Conservation (phyloP, 2,888 invertebrate genomes). For the Quadroppia sp. region DNA sequence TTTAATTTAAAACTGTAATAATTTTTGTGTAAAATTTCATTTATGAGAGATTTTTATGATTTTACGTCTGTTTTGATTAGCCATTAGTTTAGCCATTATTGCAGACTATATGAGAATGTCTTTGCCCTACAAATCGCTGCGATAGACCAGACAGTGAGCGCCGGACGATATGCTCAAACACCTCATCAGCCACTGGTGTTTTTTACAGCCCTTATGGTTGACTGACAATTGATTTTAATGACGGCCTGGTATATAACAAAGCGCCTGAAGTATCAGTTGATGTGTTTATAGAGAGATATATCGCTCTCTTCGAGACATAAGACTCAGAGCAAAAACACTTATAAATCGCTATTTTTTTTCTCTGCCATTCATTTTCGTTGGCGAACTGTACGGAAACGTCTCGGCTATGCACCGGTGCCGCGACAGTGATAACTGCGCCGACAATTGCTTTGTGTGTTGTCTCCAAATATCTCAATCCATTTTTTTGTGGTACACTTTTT, state of each 20-base stretch:
- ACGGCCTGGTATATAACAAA: neutral
- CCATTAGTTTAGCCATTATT: too few species aligned
- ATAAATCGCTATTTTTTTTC: neutral
- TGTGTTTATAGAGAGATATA: conserved; percentile 3
- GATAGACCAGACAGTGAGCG: too few species aligned
- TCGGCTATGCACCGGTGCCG: neutral
- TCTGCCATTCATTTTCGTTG: neutral
- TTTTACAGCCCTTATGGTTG: neutral
- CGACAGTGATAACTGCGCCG: neutral
- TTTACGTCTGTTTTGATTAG: too few species aligned
- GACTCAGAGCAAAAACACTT: neutral
- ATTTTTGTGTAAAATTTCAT: too few species aligned
- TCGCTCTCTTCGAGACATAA: neutral
- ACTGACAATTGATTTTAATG: conserved; percentile 11
- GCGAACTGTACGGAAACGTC: conserved; percentile 11
- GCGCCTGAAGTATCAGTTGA: neutral
- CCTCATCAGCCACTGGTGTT: neutral
- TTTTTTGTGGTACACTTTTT: neutral
- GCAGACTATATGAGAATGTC: too few species aligned
- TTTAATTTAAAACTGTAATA: too few species aligned
- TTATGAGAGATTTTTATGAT: too few species aligned
- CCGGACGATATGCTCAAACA: neutral
- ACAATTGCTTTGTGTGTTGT: neutral
- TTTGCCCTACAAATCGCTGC: too few species aligned
- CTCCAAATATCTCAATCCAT: neutral